Percentiles rank a stretch among this genome's conserved stretches.
These are phyloP conservation scores for Lissocephala sabroskyi DNA, from an alignment of 2,888 invertebrate species.

Conservation along the genomic window DNA sequence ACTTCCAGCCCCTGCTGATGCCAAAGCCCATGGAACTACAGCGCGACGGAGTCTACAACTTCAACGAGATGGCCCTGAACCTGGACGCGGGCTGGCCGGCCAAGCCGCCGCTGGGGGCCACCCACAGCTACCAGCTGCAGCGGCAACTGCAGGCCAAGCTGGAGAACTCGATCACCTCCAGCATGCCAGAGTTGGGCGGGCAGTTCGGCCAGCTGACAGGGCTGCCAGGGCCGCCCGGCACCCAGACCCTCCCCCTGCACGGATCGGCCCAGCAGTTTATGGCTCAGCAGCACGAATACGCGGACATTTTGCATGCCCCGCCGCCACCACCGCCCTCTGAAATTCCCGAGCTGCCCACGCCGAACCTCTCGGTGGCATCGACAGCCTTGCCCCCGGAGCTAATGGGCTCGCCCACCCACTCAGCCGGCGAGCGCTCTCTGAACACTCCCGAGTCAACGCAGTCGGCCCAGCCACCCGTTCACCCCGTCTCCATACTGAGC, in stretches of 20 bases:
- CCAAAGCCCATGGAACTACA: conserved; percentile 66
- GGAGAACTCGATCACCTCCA: conserved; percentile 59
- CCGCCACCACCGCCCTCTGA: conserved; percentile 45
- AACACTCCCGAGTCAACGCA: conserved; percentile 62
- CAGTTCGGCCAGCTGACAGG: conserved; percentile 13
- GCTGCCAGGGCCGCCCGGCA: conserved; percentile 22
- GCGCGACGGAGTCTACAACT: conserved; percentile 74
- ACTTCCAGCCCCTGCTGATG: conserved; percentile 62
- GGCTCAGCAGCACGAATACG: conserved; percentile 42
- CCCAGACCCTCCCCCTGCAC: conserved; percentile 21
- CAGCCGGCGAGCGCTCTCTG: conserved; percentile 65
- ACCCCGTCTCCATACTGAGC: conserved; percentile 65
- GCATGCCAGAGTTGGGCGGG: conserved; percentile 34
- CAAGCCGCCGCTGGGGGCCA: conserved; percentile 60
- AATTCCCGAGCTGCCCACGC: conserved; percentile 70
- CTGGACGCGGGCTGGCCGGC: conserved; percentile 76
- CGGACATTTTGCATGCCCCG: conserved; percentile 46
- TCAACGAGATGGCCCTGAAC: conserved; percentile 75
- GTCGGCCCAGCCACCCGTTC: conserved; percentile 55
- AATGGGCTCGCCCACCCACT: conserved; percentile 68
- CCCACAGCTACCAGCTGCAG: conserved; percentile 64
- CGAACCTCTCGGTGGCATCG: conserved; percentile 76
- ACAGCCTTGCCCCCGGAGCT: conserved; percentile 69
- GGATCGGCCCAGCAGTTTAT: conserved; percentile 37
- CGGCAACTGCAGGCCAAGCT: conserved; percentile 66